These are phyloP conservation scores for Mandrillus leucophaeus DNA, from an alignment of 2,113 vertebrate species.

Conservation along the genomic window DNA sequence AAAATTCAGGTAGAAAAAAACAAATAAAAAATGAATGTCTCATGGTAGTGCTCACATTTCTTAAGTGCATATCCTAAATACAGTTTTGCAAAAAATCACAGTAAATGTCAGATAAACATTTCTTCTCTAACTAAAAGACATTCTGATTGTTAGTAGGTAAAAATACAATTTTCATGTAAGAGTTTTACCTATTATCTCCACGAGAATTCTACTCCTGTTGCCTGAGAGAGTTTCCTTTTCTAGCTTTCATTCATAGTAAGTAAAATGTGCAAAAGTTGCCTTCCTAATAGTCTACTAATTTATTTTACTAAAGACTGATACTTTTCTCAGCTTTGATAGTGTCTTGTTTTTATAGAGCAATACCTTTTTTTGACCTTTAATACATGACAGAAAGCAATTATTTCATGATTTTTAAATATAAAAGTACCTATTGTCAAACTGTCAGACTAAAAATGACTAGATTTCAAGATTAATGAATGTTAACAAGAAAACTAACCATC, in stretches of 20 bases:
- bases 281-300: conserved; percentile 36
- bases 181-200: conserved; percentile 15
- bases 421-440: conserved; percentile 19
- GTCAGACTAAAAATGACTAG: not conserved
- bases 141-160: conserved; percentile 23
- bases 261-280: conserved; percentile 1
- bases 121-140: conserved; percentile 24
- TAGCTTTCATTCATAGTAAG: not conserved
- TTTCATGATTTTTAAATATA: conserved; percentile 14
- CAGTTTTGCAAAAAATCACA: not conserved
- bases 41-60: not conserved
- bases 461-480: conserved; percentile 26
- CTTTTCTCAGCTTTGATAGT: conserved; percentile 44
- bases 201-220: not conserved
- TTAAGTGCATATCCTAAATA: conserved; percentile 2
- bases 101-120: conserved; percentile 42
- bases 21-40: not conserved
- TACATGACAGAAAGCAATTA: not conserved
- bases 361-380: not conserved
- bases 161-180: conserved; percentile 28
- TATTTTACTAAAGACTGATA: conserved; percentile 41
- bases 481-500: conserved; percentile 17
- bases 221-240: not conserved
- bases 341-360: conserved; percentile 46
- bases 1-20: not conserved